Evolutionary conservation across 2,888 invertebrate genomes (phyloP).

Genomic region (Phalera bucephala): DNA sequence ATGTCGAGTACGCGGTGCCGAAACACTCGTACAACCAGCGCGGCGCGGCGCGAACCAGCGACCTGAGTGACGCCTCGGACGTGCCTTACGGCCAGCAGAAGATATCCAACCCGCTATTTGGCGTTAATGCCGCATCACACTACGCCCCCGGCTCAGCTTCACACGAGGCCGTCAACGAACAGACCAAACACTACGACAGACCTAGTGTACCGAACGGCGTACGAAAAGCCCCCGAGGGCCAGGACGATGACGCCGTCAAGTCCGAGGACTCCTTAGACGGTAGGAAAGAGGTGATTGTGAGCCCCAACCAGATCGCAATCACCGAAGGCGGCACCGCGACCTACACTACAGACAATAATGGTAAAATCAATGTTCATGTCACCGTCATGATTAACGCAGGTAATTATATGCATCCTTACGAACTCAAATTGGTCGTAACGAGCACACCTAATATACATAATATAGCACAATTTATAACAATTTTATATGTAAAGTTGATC

Average conservation of each 20-base stretch:
- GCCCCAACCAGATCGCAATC: conserved; percentile 74
- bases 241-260: conserved; percentile 88
- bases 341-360: conserved; percentile 90
- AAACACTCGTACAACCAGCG: conserved; percentile 64
- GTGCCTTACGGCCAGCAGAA: conserved; percentile 54
- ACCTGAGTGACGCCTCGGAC: conserved; percentile 53
- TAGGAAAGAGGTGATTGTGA: conserved; percentile 77
- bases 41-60: conserved; percentile 44
- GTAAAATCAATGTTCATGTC: conserved; percentile 94
- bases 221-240: conserved; percentile 90
- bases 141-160: conserved; percentile 63
- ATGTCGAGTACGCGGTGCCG: conserved; percentile 67
- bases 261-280: conserved; percentile 84
- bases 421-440: conserved; percentile 51
- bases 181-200: conserved; percentile 58
- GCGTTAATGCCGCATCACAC: conserved; percentile 75
- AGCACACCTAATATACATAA: conserved; percentile 46
- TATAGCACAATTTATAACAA: conserved; percentile 51
- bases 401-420: conserved; percentile 82
- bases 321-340: conserved; percentile 78
- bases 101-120: conserved; percentile 71
- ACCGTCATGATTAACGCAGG: conserved; percentile 92
- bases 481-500: conserved; percentile 54
- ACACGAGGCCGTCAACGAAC: conserved; percentile 44
- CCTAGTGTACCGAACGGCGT: conserved; percentile 73